phyloP scores from a whole-genome alignment of 2,888 invertebrate genomes.

The Eledona agricola region DNA sequence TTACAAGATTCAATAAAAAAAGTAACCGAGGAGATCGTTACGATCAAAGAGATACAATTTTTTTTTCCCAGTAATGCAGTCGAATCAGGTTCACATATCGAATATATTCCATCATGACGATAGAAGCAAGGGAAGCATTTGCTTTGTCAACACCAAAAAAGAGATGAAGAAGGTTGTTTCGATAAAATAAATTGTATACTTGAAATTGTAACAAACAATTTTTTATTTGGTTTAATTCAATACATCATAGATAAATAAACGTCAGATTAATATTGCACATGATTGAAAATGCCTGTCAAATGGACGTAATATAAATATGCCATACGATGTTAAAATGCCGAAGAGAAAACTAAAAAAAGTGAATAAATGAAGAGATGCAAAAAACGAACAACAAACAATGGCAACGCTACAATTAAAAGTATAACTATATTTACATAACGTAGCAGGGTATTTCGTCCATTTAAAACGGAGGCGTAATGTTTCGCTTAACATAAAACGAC shows the following conservation, averaged over 20 bases:
- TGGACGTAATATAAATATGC: conserved; percentile 59
- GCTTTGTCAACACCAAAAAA: no score
- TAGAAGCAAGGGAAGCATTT: no score
- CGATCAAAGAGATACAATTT: no score
- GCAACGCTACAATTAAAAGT: conserved; percentile 58
- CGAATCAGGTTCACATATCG: no score
- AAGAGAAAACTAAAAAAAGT: conserved; percentile 30
- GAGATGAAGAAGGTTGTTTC: conserved; percentile 5
- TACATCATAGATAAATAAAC: conserved; percentile 64
- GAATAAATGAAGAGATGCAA: conserved; percentile 41
- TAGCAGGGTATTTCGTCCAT: conserved; percentile 61
- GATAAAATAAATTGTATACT: conserved; percentile 33
- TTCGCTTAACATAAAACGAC: conserved; percentile 55
- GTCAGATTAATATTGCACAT: conserved; percentile 64
- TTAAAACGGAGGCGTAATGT: conserved; percentile 54
- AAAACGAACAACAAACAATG: conserved; percentile 46
- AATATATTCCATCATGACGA: no score
- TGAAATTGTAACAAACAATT: conserved; percentile 62
- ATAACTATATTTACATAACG: conserved; percentile 60
- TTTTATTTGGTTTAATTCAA: conserved; percentile 64
- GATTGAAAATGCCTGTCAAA: conserved; percentile 62
- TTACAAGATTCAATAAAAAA: no score
- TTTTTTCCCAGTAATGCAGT: no score
- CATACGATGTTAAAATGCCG: conserved; percentile 16
- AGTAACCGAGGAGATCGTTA: no score